Percentiles rank a stretch among this genome's conserved stretches.
These are phyloP conservation scores for Heliconius himera DNA, from an alignment of 1,140 invertebrate genomes.

Conservation along the genomic window DNA sequence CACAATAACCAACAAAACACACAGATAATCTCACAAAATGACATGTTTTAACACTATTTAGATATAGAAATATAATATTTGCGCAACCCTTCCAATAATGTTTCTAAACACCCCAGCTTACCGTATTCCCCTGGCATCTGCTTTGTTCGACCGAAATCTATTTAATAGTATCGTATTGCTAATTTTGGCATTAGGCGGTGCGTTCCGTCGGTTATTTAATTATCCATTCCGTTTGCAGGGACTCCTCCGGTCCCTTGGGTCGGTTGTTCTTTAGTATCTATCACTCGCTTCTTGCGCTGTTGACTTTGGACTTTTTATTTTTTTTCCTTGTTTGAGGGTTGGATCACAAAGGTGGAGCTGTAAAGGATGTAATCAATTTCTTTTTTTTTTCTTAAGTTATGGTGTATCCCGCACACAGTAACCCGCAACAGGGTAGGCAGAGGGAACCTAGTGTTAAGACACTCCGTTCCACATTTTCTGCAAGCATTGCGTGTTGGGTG, in stretches of 20 bases:
- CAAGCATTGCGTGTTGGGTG: no score
- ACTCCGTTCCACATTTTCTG: no score
- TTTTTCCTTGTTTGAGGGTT: not conserved
- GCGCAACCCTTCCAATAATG: constrained; percentile 72
- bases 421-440: no score
- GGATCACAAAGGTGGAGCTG: no score
- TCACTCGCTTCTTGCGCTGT: constrained; percentile 28
- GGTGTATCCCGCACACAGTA: no score
- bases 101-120: constrained; percentile 66
- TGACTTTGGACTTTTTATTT: constrained; percentile 31
- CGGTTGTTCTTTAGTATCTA: not conserved
- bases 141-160: constrained; percentile 77
- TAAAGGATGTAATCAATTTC: no score
- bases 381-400: no score
- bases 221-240: constrained; percentile 77
- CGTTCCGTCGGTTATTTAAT: constrained; percentile 78
- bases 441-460: no score
- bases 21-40: not conserved
- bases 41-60: constrained; percentile 12
- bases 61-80: constrained; percentile 32
- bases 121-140: constrained; percentile 70
- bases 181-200: constrained; percentile 73
- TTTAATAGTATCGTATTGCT: constrained; percentile 81
- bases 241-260: constrained; percentile 58
- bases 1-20: not conserved